phyloP scores from a whole-genome alignment of 1,140 invertebrate species.

The Doryteuthis pealeii region DNA sequence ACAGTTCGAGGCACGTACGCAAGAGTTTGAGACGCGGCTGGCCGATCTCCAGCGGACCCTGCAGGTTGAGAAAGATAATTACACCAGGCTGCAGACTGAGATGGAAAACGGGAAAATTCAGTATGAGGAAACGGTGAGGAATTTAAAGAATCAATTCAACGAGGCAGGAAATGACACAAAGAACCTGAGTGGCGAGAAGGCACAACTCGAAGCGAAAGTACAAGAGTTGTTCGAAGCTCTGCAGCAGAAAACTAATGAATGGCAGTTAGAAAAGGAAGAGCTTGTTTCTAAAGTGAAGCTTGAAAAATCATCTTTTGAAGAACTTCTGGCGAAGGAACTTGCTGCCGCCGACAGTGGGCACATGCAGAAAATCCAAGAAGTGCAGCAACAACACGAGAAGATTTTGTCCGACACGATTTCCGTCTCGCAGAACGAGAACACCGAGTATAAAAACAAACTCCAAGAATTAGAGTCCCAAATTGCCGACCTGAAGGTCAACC shows the following conservation, averaged over 20 bases:
- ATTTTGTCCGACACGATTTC: neutral
- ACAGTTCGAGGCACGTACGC: conserved; percentile 12
- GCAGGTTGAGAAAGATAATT: conserved; percentile 20
- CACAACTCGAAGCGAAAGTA: neutral
- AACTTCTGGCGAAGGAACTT: too few relatives aligned
- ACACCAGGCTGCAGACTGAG: conserved; percentile 30
- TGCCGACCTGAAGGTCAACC: neutral
- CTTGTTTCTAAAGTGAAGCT: neutral
- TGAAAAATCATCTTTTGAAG: neutral
- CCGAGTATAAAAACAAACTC: too few relatives aligned
- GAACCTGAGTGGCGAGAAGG: conserved; percentile 15
- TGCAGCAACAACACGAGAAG: neutral
- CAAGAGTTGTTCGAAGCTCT: conserved; percentile 13
- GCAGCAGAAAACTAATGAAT: conserved; percentile 18
- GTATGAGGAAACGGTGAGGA: conserved; percentile 11
- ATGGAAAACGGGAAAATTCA: conserved; percentile 27
- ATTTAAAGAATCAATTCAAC: conserved; percentile 19
- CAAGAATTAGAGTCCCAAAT: neutral
- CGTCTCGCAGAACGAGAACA: too few relatives aligned
- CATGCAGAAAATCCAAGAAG: neutral
- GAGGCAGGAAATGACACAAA: conserved; percentile 2
- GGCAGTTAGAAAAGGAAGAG: conserved; percentile 18
- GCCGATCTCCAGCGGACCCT: conserved; percentile 22
- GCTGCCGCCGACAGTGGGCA: too few relatives aligned
- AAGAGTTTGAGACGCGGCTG: conserved; percentile 26